Conservation (phyloP, 2,888 invertebrate genomes). For the Calameuta pallipes region DNA sequence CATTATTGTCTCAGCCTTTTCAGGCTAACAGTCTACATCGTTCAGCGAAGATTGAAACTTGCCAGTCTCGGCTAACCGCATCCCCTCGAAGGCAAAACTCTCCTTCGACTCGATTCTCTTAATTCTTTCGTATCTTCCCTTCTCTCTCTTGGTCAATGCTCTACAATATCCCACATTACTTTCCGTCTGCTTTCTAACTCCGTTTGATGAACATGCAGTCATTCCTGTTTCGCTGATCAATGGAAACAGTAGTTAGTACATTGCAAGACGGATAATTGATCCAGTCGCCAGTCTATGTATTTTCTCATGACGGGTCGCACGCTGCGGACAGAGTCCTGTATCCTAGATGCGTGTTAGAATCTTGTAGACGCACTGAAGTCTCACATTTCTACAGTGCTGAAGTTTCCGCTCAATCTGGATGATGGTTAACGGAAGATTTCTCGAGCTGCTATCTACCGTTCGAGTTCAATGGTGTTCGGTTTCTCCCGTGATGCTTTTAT, state of each 20-base stretch:
- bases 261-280: neutral
- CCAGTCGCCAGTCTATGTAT: neutral
- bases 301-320: neutral
- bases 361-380: neutral
- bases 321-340: neutral
- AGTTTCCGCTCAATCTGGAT: constrained; percentile 32
- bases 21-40: constrained; percentile 22
- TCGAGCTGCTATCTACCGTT: constrained; percentile 45
- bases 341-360: neutral
- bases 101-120: neutral
- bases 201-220: neutral
- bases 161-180: neutral
- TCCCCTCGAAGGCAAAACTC: neutral
- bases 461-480: constrained; percentile 41
- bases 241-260: neutral
- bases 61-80: constrained; percentile 38
- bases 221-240: neutral
- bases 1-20: constrained; percentile 6
- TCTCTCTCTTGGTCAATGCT: neutral
- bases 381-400: neutral
- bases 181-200: neutral
- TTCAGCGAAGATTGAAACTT: constrained; percentile 38
- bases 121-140: neutral
- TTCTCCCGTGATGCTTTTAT: constrained; percentile 27
- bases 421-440: constrained; percentile 51